phyloP scores from a whole-genome alignment of 37 sponge, comb jelly and placozoan genomes.

The Ephydatia muelleri region DNA sequence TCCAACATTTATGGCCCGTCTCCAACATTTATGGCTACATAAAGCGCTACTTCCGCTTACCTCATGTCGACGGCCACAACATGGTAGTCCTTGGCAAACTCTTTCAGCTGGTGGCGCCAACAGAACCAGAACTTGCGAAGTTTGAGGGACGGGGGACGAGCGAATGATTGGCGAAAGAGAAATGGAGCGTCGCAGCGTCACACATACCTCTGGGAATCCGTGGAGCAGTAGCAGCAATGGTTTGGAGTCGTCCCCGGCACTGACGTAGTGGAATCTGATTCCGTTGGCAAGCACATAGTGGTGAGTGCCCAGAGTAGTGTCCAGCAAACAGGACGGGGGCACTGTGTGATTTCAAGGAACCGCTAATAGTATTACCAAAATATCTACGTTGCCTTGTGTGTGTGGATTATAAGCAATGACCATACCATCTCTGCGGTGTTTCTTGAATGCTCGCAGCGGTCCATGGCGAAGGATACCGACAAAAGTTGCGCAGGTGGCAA shows the following conservation, averaged over 20 bases:
- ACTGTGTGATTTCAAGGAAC: not conserved
- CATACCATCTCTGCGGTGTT: conserved; percentile 54
- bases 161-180: not conserved
- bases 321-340: conserved; percentile 27
- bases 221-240: conserved; percentile 68
- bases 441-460: conserved; percentile 54
- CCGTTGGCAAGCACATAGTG: conserved; percentile 63
- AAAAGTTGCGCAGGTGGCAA: not conserved
- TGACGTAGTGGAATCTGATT: conserved; percentile 70
- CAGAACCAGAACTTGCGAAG: conserved; percentile 81
- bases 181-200: not conserved
- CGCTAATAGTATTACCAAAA: conserved; percentile 17
- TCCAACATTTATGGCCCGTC: too few species aligned
- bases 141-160: not conserved
- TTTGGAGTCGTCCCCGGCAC: conserved; percentile 43
- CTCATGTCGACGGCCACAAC: conserved; percentile 85
- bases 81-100: conserved; percentile 77
- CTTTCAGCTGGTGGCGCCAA: conserved; percentile 87
- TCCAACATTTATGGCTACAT: not conserved
- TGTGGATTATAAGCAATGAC: not conserved
- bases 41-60: not conserved
- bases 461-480: conserved; percentile 16
- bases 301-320: conserved; percentile 51
- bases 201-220: conserved; percentile 55
- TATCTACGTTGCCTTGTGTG: not conserved